Percentiles rank a stretch among this genome's conserved stretches.
phyloP scores from a whole-genome alignment of 2,113 vertebrate genomes.

The Scalopus aquaticus region DNA sequence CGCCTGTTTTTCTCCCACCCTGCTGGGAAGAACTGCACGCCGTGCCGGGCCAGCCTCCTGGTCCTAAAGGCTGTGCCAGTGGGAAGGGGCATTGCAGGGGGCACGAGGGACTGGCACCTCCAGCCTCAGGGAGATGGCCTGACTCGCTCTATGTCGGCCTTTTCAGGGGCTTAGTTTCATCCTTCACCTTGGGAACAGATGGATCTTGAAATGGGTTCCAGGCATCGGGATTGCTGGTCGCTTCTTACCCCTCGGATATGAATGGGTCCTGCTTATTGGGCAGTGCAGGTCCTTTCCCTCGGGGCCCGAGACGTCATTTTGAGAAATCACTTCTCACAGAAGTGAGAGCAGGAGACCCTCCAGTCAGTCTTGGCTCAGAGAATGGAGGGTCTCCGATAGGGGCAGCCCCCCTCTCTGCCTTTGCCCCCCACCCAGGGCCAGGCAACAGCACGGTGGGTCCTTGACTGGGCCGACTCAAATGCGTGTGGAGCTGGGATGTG shows the following conservation, averaged over 20 bases:
- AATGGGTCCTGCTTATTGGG: conserved; percentile 27
- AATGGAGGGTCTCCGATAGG: not conserved
- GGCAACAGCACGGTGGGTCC: not conserved
- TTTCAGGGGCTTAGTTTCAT: not conserved
- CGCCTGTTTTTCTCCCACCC: not conserved
- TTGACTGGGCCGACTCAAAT: not conserved
- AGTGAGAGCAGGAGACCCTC: not conserved
- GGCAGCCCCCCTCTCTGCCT: not conserved
- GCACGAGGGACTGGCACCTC: too few relatives aligned
- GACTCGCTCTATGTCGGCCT: not conserved
- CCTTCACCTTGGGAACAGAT: not conserved
- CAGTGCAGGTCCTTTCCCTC: not conserved
- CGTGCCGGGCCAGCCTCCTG: not conserved
- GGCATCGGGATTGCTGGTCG: not conserved
- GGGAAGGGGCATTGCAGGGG: not conserved
- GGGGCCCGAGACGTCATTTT: not conserved
- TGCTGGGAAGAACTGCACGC: not conserved
- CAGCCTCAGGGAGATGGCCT: not conserved
- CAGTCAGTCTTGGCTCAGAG: conserved; percentile 48
- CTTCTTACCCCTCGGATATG: conserved; percentile 23
- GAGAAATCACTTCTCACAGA: conserved; percentile 53
- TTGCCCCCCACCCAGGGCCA: not conserved
- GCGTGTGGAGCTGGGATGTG: not conserved
- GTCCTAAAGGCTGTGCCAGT: not conserved
- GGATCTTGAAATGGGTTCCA: conserved; percentile 29